Evolutionary conservation across 2,888 invertebrate species (phyloP), one percentile per base, ranked within the genome.

Genomic region (Diadegma fenestrale): DNA sequence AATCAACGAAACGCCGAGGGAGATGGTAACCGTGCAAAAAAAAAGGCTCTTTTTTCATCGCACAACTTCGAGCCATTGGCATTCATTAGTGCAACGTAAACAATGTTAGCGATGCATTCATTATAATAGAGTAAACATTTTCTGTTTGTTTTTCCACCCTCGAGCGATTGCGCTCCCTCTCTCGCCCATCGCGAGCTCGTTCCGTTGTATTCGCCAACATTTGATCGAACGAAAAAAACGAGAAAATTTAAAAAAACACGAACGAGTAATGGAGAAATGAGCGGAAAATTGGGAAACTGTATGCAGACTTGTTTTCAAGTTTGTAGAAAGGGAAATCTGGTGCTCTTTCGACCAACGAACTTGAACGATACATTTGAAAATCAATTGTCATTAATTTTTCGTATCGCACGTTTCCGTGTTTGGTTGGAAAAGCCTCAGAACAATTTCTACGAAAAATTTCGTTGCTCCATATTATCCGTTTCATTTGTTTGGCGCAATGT

Each of bases 1-100:
- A 58, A 30, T 22, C 19, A 3, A 37, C 33, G 33, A 14, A 12
- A 54, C 10, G 43, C 33, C 17, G 77, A 66, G 45, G 17, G 66
- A 48, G 72, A 19, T 19, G 30, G 71, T 66, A n/a, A 54, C 5
- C 41, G 58, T 54, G 30, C 26, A 14, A 19, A 45, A 48, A 12
- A 61, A 64, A 48, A 22, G 54, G 22, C 66, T 22, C 69, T 48
- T 73, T 81, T 73, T 73, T 66, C 73, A 73, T 73, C 48, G 17
- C 17, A 37, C 78, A 82, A 78, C 69, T 81, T 51, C 17, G 48
- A 61, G 19, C 75, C 79, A 68, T 84, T 19, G 79, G 43, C 66
- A 84, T 80, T 86, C 79, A 79, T 86, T 79, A 81, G 66, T 84
- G 73, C 58, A 81, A 82, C 30, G 84, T 81, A 82, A 84, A 86